phyloP scores from a whole-genome alignment of 2,888 invertebrate species.

The Escarpia spicata region DNA sequence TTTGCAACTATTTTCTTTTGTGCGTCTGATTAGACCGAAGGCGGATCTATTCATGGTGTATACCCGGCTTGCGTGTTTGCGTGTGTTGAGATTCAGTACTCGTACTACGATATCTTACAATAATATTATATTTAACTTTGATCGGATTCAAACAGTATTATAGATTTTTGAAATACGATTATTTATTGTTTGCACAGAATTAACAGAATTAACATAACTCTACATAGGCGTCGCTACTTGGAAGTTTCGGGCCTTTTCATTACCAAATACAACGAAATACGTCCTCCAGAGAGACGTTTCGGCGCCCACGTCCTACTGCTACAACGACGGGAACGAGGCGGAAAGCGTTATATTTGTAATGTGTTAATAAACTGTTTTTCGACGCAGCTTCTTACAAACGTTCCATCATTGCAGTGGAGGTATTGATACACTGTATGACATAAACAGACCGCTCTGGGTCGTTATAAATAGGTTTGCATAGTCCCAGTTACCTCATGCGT shows the following conservation, averaged over 20 bases:
- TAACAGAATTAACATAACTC: background rate
- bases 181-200: background rate
- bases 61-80: background rate
- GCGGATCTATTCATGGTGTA: background rate
- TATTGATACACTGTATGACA: background rate
- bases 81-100: background rate
- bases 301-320: background rate
- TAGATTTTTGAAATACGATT: background rate
- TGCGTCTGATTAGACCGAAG: background rate
- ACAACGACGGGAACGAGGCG: background rate
- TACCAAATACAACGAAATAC: background rate
- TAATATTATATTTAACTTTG: background rate
- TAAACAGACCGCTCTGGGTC: background rate
- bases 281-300: background rate
- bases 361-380: background rate
- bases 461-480: background rate
- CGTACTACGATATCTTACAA: background rate
- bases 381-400: too few species aligned
- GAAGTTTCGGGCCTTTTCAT: background rate
- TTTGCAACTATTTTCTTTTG: background rate
- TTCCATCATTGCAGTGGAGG: too few species aligned
- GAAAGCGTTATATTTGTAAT: background rate
- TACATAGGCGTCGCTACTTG: background rate
- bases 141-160: background rate
- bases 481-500: background rate